Conservation (phyloP, 2,113 vertebrate species). For the Saimiri boliviensis region DNA sequence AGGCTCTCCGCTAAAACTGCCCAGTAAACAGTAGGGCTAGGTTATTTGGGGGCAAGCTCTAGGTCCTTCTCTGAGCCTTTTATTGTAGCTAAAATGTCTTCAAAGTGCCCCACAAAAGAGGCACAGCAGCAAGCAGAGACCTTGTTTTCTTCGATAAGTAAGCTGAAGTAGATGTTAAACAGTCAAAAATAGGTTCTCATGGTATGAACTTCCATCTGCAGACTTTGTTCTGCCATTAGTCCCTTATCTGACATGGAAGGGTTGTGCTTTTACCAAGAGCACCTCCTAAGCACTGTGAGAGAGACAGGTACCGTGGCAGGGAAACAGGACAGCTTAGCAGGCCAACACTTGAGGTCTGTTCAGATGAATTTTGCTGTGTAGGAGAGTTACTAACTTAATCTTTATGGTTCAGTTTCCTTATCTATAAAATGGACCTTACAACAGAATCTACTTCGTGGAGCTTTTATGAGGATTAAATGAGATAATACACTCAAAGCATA, state of each 20-base stretch:
- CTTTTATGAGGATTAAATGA: slow-evolving; percentile 24
- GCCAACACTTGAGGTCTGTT: background rate
- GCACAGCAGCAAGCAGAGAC: background rate
- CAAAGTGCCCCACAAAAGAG: background rate
- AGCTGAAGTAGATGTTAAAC: background rate
- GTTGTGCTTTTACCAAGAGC: background rate
- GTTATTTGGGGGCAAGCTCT: background rate
- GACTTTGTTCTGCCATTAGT: too few relatives aligned
- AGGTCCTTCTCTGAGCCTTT: background rate
- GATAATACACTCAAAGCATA: background rate
- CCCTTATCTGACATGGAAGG: background rate
- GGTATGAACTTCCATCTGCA: background rate
- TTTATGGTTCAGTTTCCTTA: slow-evolving; percentile 41
- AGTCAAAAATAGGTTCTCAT: background rate
- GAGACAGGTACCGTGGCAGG: background rate
- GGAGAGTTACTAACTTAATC: background rate
- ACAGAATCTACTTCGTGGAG: background rate
- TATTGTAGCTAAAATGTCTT: background rate
- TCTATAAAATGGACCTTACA: background rate
- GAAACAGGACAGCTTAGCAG: background rate
- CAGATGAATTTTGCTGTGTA: background rate
- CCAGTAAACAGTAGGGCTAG: background rate
- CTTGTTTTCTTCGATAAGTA: background rate
- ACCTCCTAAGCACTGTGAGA: background rate
- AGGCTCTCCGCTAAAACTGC: background rate